A percentile compares a stretch with the other conserved stretches of the same genome.
These are phyloP conservation scores for Antheraea yamamai DNA, from an alignment of 2,888 invertebrate species.

Conservation along the genomic window DNA sequence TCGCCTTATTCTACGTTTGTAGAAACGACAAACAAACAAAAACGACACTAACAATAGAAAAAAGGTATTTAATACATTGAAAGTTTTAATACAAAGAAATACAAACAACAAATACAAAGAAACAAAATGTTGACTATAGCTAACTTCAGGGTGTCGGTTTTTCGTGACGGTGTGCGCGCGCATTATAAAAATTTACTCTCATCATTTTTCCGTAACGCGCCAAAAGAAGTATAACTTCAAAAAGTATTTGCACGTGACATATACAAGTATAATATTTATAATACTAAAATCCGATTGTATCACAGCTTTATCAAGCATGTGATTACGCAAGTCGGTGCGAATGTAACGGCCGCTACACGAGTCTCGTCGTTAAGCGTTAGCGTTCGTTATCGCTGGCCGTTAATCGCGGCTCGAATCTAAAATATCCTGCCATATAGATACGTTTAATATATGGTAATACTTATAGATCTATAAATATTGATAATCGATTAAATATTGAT, in stretches of 20 bases:
- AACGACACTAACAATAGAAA: too few species aligned
- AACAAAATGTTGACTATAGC: too few species aligned
- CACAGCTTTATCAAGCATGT: conserved; percentile 31
- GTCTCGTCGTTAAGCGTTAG: conserved; percentile 45
- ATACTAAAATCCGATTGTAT: conserved; percentile 23
- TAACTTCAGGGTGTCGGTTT: too few species aligned
- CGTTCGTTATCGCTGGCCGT: conserved; percentile 55
- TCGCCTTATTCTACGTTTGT: too few species aligned
- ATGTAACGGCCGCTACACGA: conserved; percentile 52
- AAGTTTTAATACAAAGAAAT: too few species aligned
- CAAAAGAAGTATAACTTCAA: too few species aligned
- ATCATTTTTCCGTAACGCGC: too few species aligned
- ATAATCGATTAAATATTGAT: background rate
- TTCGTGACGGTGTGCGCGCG: too few species aligned
- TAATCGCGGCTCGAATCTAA: conserved; percentile 36
- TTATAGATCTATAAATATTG: conserved; percentile 23
- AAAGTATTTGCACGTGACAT: conserved; percentile 4
- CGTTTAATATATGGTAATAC: conserved; percentile 19
- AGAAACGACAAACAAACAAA: too few species aligned
- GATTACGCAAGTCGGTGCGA: conserved; percentile 38
- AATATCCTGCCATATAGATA: conserved; percentile 31
- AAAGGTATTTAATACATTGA: too few species aligned
- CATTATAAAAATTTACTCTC: too few species aligned
- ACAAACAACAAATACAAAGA: too few species aligned
- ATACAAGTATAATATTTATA: background rate